Conservation (phyloP, 1,140 invertebrate species). For the Zaprionus inermis region DNA sequence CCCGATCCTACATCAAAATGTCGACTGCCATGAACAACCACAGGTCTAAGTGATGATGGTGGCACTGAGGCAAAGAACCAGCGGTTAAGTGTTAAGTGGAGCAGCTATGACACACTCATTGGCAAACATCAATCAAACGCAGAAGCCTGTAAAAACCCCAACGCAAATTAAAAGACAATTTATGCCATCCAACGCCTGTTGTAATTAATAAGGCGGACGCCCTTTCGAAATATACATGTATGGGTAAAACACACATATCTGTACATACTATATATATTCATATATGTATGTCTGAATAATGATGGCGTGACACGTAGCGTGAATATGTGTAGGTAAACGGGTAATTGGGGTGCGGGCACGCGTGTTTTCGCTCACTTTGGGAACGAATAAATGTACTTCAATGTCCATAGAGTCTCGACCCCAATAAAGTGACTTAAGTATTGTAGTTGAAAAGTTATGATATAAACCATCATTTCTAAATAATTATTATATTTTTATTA, state of each 20-base stretch:
- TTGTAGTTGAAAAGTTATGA: neutral
- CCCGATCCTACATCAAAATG: slow-evolving; percentile 51
- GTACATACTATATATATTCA: neutral
- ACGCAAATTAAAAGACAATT: slow-evolving; percentile 66
- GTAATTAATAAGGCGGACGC: slow-evolving; percentile 1
- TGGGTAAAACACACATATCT: neutral
- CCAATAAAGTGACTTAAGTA: neutral
- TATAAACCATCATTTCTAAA: neutral
- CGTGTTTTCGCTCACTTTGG: neutral
- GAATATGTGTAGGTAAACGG: neutral
- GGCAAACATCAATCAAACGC: slow-evolving; percentile 55
- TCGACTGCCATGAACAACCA: slow-evolving; percentile 47
- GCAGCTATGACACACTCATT: neutral
- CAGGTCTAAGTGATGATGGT: slow-evolving; percentile 10
- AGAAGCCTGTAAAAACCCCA: slow-evolving; percentile 24
- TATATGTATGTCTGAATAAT: neutral
- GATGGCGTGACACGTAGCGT: neutral
- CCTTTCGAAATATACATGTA: neutral
- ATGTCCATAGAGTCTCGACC: neutral
- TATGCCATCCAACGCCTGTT: slow-evolving; percentile 14
- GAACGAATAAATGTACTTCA: neutral
- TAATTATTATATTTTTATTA: neutral
- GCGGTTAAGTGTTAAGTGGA: slow-evolving; percentile 38
- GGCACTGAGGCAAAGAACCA: neutral
- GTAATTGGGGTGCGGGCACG: neutral